Evolutionary conservation across 1,140 invertebrate species (phyloP), one percentile per base, ranked within the genome.

Genomic region (Musca domestica): DNA sequence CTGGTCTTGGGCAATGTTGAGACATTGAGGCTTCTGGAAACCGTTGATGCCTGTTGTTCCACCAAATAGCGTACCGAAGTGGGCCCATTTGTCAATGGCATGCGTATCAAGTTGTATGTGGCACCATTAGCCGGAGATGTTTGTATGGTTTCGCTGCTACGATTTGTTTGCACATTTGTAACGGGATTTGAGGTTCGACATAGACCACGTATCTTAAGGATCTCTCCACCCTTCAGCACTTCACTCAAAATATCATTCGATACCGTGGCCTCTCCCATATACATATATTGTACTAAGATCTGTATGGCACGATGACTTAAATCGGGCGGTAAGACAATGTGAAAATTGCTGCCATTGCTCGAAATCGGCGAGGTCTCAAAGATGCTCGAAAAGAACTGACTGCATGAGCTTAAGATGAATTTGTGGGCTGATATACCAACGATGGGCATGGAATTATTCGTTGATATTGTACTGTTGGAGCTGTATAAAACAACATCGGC

Each of bases 251-350:
- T 90, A 75, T 92, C 91, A 80, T 93, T 92, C 66, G 90, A 91
- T 7, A 94, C 91, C 19, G 91, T 94, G 25, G 91, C 91, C 83
- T 94, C 92, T 2, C 92, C 92, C 80, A 87, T 91, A 81, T 94
- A 93, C 91, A 93, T 93, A 76, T 94, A 94, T 74, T 92, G 90
- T n/a, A 93, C 88, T 1, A 94, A 83, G 64, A 91, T 91, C 77
- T 91, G 91, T 66, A 94, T 81, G 2, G 91, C 91, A 68, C 89
- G 87, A 66, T 91, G 90, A 19, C 88, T 90, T 63, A 93, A 90
- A 76, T 93, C 91, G 0, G 91, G 89, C 6, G 93, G 92, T 49
- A 96, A 83, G 23, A 96, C 90, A 49, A 92, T 86, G 67, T 91
- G 88, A 15, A 92, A 79, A 71, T 88, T 85, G n/a, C 10, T 41